These are phyloP conservation scores for Heteronetta atricapilla DNA, from an alignment of 2,113 vertebrate species.

Conservation along the genomic window DNA sequence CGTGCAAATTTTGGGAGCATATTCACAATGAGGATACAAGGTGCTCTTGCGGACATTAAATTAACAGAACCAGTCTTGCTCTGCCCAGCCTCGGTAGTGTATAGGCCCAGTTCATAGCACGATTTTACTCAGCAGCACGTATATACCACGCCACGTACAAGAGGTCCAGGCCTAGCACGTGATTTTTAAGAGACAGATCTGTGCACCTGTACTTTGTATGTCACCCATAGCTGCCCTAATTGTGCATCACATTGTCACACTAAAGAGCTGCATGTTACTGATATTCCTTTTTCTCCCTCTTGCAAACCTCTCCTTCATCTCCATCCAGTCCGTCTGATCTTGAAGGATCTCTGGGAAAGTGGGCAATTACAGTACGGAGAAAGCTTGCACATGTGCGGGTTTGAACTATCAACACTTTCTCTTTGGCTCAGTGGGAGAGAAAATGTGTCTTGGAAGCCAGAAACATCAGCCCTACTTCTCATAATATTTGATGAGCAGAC, in stretches of 20 bases:
- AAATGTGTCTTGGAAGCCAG: slow-evolving; percentile 7
- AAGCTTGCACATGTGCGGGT: background rate
- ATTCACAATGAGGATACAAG: background rate
- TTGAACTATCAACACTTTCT: background rate
- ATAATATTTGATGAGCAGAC: slow-evolving; percentile 58
- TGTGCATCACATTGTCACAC: background rate
- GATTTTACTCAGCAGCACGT: background rate
- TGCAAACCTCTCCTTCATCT: background rate
- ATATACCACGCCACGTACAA: accelerated
- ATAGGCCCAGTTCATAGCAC: background rate
- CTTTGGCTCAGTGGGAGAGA: slow-evolving; percentile 10
- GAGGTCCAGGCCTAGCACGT: background rate
- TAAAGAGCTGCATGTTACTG: background rate
- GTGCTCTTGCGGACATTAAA: background rate
- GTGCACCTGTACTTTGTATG: accelerated
- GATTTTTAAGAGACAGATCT: background rate
- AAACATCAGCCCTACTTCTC: slow-evolving; percentile 54
- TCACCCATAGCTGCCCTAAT: background rate
- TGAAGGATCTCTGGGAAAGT: background rate
- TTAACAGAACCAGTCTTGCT: background rate
- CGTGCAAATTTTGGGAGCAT: background rate
- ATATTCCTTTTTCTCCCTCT: background rate
- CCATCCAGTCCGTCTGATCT: background rate
- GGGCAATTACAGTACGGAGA: background rate
- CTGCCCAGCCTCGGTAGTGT: background rate